phyloP scores from a whole-genome alignment of 2,797 vertebrate genomes.

The Sciaenops ocellatus region DNA sequence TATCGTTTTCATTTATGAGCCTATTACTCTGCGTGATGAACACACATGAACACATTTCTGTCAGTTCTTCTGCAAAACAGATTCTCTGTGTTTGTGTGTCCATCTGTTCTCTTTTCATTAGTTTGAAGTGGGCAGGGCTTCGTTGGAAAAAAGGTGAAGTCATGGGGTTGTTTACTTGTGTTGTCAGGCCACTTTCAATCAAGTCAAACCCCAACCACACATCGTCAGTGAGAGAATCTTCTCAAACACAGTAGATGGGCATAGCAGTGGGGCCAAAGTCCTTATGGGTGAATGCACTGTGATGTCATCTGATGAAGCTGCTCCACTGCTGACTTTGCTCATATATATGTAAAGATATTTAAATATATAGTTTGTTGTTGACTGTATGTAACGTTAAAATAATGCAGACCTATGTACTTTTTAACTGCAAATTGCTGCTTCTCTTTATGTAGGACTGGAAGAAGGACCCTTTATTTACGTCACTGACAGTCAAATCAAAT shows the following conservation, averaged over 20 bases:
- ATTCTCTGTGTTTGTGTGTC: background rate
- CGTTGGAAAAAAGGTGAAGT: conserved; percentile 12
- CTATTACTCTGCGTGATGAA: background rate
- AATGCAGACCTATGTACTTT: too few species aligned
- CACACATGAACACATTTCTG: background rate
- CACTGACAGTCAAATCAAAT: too few species aligned
- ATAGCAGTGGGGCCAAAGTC: too few species aligned
- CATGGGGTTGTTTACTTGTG: conserved; percentile 8
- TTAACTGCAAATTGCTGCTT: too few species aligned
- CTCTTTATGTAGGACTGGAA: too few species aligned
- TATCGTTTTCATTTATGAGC: background rate
- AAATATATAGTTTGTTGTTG: too few species aligned
- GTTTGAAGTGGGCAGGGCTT: conserved; percentile 1
- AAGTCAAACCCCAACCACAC: conserved; percentile 9
- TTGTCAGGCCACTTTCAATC: background rate
- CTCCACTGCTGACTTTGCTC: too few species aligned
- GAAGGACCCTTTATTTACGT: too few species aligned
- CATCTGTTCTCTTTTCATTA: background rate
- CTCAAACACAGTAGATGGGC: too few species aligned
- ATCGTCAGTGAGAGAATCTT: background rate
- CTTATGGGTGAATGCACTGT: too few species aligned
- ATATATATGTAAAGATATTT: too few species aligned
- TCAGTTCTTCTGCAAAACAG: background rate
- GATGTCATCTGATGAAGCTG: background rate
- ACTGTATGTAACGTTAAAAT: too few species aligned